phyloP scores from a whole-genome alignment of 2,113 vertebrate genomes.

The Siniperca chuatsi region DNA sequence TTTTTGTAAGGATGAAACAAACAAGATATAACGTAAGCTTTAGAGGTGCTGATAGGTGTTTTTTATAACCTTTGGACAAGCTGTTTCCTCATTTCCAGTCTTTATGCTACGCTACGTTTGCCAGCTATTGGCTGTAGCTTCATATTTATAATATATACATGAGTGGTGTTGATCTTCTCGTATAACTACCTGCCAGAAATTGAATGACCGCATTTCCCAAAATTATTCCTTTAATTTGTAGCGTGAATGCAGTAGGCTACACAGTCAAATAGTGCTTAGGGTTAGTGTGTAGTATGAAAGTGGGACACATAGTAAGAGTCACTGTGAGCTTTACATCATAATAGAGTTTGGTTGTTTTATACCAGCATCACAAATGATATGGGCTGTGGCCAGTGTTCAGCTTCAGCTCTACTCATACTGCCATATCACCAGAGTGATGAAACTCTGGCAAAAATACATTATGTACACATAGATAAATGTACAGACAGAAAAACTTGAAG shows the following conservation, averaged over 20 bases:
- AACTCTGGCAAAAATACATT: background rate
- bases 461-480: background rate
- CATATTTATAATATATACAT: background rate
- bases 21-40: background rate
- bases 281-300: background rate
- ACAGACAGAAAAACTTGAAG: background rate
- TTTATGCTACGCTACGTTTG: background rate
- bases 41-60: background rate
- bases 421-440: background rate
- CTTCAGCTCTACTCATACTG: background rate
- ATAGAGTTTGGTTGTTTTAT: background rate
- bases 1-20: too few relatives aligned
- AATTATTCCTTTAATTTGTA: background rate
- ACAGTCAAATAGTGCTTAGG: background rate
- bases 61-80: background rate
- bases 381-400: constrained; percentile 1
- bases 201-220: background rate
- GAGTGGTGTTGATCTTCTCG: background rate
- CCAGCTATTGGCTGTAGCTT: background rate
- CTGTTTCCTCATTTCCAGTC: background rate
- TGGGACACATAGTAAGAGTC: background rate
- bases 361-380: background rate
- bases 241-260: background rate
- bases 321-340: background rate
- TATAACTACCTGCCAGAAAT: background rate